Evolutionary conservation across 1,140 invertebrate species (phyloP).

Genomic region (Apis laboriosa): DNA sequence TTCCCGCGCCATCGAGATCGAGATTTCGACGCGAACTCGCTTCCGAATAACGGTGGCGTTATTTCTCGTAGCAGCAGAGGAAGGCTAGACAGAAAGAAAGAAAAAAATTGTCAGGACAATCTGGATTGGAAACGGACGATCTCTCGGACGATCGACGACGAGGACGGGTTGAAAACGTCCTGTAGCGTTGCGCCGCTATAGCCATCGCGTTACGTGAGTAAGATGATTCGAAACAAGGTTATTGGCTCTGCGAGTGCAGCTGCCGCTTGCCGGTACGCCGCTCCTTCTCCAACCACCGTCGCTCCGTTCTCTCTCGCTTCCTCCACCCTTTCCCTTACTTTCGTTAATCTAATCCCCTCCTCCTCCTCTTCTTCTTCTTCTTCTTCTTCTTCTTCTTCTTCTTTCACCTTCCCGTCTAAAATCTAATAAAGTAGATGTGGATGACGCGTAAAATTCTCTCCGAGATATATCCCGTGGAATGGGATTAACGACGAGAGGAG

Average conservation of each 20-base stretch:
- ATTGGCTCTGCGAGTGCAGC: slow-evolving; percentile 71
- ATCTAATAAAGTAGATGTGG: too few species aligned
- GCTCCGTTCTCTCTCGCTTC: slow-evolving; percentile 27
- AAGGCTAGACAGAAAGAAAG: too few species aligned
- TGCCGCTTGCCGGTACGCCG: slow-evolving; percentile 59
- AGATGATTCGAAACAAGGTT: slow-evolving; percentile 75
- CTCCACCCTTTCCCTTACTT: slow-evolving; percentile 22
- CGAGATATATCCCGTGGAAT: too few species aligned
- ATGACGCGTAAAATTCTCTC: too few species aligned
- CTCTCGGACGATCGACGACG: too few species aligned
- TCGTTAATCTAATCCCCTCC: slow-evolving; percentile 8
- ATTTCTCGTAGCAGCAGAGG: too few species aligned
- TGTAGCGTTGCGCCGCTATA: slow-evolving; percentile 57
- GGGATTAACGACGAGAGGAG: too few species aligned
- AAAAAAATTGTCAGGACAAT: too few species aligned
- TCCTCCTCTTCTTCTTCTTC: too few species aligned
- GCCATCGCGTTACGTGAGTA: slow-evolving; percentile 70
- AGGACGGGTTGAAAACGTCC: background rate
- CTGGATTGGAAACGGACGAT: too few species aligned
- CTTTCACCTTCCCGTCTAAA: background rate
- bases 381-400: background rate
- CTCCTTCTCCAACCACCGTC: slow-evolving; percentile 65
- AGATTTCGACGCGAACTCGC: too few species aligned
- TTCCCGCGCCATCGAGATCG: background rate
- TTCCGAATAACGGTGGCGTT: too few species aligned